Evolutionary conservation across 1,140 invertebrate genomes (phyloP), one percentile per base, ranked within the genome.

Genomic region (Nephotettix cincticeps): DNA sequence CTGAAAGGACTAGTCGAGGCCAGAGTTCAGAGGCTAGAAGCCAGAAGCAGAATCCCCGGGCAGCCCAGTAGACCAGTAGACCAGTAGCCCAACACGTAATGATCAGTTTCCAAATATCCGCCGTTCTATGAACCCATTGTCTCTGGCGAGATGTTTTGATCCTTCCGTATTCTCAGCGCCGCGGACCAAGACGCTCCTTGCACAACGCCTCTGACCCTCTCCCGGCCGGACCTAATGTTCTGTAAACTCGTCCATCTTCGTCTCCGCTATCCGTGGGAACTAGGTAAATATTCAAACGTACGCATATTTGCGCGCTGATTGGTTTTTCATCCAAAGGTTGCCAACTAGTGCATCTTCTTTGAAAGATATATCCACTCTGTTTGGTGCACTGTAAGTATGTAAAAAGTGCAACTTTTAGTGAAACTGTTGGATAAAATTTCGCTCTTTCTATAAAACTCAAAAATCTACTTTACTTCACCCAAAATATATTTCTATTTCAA

Each of bases 111-210:
- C 25, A 61, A 14, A 61, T 25, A 61, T 61, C 23, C 56, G 56
- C 23, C 21, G 13, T 1, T 61, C 56, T 28, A 27, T 61, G 25
- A 27, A 21, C 6, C 6, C 56, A 28, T 21, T 51, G 14, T 21
- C 47, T 19, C n/a, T 3, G 14, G 23, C 27, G 23, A 61, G 21
- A 61, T 27, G 56, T 61, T 61, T 61, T 61, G 56, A 61, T 61
- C 56, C 56, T 61, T 61, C 56, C 56, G 56, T 21, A 61, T 61
- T 61, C 56, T 28, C 56, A 61, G 13, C 23, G 6, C 56, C 56
- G 13, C 14, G 13, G 14, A 14, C 6, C 56, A 9, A 6, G 14
- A 27, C 21, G 9, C 21, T 6, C 21, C 56, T 51, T 51, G 47
- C 47, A 51, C 17, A n/a, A 51, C 47, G 17, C 47, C 17, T n/a